A percentile compares a stretch with the other conserved stretches of the same genome.
Conservation (phyloP, 2,888 invertebrate species). For the Cenopis cana region DNA sequence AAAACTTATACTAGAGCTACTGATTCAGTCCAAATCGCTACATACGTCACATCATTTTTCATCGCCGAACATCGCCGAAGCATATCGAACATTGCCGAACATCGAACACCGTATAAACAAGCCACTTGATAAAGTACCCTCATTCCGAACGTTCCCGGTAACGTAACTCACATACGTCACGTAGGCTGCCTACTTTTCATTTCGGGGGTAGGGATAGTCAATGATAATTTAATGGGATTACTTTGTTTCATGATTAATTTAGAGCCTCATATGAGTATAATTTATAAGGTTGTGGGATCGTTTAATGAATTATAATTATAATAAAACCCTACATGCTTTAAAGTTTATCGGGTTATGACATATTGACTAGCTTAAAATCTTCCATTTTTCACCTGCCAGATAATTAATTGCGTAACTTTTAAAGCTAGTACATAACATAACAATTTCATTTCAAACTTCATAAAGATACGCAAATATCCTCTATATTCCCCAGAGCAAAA, state of each 20-base stretch:
- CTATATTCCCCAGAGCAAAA: no score
- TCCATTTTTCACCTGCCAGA: no score
- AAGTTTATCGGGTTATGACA: no score
- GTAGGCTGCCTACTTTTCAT: conserved; percentile 65
- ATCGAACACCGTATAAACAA: conserved; percentile 62
- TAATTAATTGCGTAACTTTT: no score
- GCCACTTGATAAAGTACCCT: conserved; percentile 62
- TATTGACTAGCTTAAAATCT: no score
- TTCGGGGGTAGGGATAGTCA: conserved; percentile 7
- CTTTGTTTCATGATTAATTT: conserved; percentile 13
- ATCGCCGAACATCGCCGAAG: conserved; percentile 30
- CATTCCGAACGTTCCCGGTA: conserved; percentile 62
- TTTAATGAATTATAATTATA: neutral
- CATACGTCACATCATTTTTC: conserved; percentile 28
- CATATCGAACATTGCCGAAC: conserved; percentile 43
- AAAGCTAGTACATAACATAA: no score
- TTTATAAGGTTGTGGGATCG: neutral
- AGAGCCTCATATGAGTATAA: neutral
- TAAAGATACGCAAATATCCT: no score
- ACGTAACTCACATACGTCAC: conserved; percentile 65
- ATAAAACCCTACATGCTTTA: no score
- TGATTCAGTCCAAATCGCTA: conserved; percentile 30
- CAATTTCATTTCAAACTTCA: no score
- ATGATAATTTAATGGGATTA: conserved; percentile 21
- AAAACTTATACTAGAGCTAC: no score